Percentiles rank a stretch among this genome's conserved stretches.
Evolutionary conservation across 2,797 vertebrate species (phyloP).

Genomic region (Hoplostethus mediterraneus): DNA sequence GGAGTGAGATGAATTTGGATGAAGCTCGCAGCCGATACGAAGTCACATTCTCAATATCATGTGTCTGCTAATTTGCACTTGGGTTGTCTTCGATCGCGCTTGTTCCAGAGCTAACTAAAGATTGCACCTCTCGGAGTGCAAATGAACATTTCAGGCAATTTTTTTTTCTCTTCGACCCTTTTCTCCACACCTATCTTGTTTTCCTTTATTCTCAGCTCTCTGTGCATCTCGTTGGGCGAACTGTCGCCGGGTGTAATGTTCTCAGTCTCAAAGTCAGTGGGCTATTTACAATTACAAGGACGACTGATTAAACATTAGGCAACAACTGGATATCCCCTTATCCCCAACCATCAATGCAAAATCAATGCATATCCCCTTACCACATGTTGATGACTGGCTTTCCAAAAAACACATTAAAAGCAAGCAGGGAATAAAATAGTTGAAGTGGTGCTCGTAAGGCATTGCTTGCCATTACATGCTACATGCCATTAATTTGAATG

Average conservation of each 20-base stretch:
- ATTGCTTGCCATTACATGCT: too few species aligned
- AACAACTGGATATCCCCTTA: background rate
- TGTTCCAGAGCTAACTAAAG: slow-evolving; percentile 18
- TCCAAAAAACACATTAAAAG: background rate
- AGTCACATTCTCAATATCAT: slow-evolving; percentile 18
- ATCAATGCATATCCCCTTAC: background rate
- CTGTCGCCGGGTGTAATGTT: slow-evolving; percentile 20
- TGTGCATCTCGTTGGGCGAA: slow-evolving; percentile 33
- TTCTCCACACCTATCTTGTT: slow-evolving; percentile 37
- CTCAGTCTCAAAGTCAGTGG: slow-evolving; percentile 6
- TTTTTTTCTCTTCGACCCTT: slow-evolving; percentile 2
- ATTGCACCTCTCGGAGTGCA: slow-evolving; percentile 54
- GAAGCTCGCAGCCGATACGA: background rate
- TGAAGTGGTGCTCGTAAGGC: background rate
- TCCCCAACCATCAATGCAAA: background rate
- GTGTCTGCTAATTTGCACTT: slow-evolving; percentile 53
- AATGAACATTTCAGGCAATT: slow-evolving; percentile 34
- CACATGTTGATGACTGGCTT: background rate
- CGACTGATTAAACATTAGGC: background rate
- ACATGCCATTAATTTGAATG: too few species aligned
- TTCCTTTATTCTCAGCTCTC: slow-evolving; percentile 25
- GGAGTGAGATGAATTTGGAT: slow-evolving; percentile 18
- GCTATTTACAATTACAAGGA: background rate
- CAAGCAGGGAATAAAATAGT: background rate
- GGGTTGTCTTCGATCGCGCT: slow-evolving; percentile 8